Evolutionary conservation across 2,113 vertebrate genomes (phyloP).

Genomic region (Nicator chloris): DNA sequence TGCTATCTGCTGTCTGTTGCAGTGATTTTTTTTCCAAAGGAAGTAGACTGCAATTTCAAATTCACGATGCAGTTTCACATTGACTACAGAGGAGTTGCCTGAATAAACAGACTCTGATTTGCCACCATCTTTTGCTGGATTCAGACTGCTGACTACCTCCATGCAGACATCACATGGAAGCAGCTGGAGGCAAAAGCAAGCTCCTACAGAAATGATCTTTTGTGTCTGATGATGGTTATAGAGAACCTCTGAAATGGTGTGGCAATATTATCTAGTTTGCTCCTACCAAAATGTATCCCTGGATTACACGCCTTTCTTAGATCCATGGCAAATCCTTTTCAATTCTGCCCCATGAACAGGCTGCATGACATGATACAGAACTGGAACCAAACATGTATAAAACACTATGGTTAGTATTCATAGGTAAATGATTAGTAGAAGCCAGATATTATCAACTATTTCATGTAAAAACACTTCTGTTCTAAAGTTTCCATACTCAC

Average conservation of each 20-base stretch:
- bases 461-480: background rate
- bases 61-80: background rate
- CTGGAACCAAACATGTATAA: background rate
- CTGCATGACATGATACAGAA: background rate
- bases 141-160: background rate
- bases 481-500: background rate
- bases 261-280: background rate
- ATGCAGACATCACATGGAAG: background rate
- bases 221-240: background rate
- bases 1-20: background rate
- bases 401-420: background rate
- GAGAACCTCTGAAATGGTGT: background rate
- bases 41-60: conserved; percentile 2
- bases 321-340: background rate
- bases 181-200: background rate
- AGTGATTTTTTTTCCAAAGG: conserved; percentile 1
- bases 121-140: background rate
- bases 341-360: background rate
- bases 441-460: background rate
- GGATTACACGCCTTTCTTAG: background rate
- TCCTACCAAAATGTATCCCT: background rate
- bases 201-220: background rate
- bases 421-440: background rate
- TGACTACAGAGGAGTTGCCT: background rate
- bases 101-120: background rate